Evolutionary conservation across 92 coral and sea anemone genomes (phyloP).

Genomic region (Palythoa caribaeorum): DNA sequence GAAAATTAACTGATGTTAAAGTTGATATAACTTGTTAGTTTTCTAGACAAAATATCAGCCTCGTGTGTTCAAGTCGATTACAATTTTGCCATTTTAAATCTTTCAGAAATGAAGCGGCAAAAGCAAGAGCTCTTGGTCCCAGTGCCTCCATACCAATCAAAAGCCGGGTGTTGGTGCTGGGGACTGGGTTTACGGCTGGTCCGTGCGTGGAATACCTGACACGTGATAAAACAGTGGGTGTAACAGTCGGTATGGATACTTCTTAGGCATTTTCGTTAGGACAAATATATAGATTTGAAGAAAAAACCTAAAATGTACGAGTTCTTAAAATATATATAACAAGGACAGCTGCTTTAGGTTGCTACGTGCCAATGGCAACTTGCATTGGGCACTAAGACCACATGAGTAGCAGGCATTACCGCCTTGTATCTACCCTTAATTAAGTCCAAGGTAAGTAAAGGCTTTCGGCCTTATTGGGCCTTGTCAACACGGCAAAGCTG

Average conservation of each 20-base stretch:
- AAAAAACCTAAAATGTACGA: too few species aligned
- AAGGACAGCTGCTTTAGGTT: too few species aligned
- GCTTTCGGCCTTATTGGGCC: too few species aligned
- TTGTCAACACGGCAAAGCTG: too few species aligned
- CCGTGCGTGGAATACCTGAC: constrained; percentile 91
- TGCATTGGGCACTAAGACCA: too few species aligned
- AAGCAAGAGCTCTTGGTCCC: constrained; percentile 87
- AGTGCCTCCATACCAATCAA: constrained; percentile 73
- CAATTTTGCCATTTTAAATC: not conserved
- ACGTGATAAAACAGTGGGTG: constrained; percentile 82
- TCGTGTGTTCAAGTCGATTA: not conserved
- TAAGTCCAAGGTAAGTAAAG: too few species aligned
- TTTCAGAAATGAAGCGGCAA: constrained; percentile 79
- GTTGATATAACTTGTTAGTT: not conserved
- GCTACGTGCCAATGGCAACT: too few species aligned
- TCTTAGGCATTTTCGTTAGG: not conserved
- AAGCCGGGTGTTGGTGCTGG: constrained; percentile 85
- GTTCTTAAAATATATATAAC: too few species aligned
- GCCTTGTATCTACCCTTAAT: too few species aligned
- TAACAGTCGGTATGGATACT: constrained; percentile 80
- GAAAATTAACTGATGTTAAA: constrained; percentile 1
- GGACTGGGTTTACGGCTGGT: constrained; percentile 91
- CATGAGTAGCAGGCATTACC: too few species aligned
- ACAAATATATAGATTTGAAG: not conserved
- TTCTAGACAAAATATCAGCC: not conserved